Evolutionary conservation across 2,797 vertebrate genomes (phyloP), one percentile per base, ranked within the genome.

Genomic region (Danio albolineatus): DNA sequence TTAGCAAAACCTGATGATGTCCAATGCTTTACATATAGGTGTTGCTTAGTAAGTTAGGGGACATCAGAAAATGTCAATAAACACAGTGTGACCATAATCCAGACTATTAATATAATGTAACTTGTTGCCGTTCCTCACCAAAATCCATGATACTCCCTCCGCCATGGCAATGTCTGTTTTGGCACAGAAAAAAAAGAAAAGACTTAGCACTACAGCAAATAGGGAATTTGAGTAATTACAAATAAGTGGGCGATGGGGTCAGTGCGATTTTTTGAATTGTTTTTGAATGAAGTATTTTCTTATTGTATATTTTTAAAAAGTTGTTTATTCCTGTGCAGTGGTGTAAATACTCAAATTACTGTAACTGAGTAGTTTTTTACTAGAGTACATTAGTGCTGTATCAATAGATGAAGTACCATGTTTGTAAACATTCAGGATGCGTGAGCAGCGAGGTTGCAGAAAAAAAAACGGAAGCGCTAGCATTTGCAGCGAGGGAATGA

Each of bases 81-180:
- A 61, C 7, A 51, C 1, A 7, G 28, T 39, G 13, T 21, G 53
- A 14, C 36, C n/a, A 38, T 19, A 43, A 28, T 8, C 61, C n/a
- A n/a, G 4, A 43, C 17, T 53, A 53, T 51, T 16, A 2, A 59
- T 7, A 72, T 6, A 10, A 28, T 75, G 36, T 28, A 65, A 44
- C 17, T 48, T 36, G 48, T 60, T 64, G 5, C 17, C 6, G 53
- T 76, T 56, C 86, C 79, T 93, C 94, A 98, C 96, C 93, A 92
- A 92, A 93, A 85, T 94, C 95, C 94, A 96, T 95, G 76, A 49
- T 90, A 93, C 91, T 84, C 92, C 94, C 64, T 93, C 90, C 92
- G 94, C 93, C 96, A 98, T 97, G 84, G 92, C 93, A 90, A 86
- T 90, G 79, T 89, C 96, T 97, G 90, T 86, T 36, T 21, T 10